phyloP scores from a whole-genome alignment of 2,797 vertebrate genomes.

The Petrocephalus sullivani region DNA sequence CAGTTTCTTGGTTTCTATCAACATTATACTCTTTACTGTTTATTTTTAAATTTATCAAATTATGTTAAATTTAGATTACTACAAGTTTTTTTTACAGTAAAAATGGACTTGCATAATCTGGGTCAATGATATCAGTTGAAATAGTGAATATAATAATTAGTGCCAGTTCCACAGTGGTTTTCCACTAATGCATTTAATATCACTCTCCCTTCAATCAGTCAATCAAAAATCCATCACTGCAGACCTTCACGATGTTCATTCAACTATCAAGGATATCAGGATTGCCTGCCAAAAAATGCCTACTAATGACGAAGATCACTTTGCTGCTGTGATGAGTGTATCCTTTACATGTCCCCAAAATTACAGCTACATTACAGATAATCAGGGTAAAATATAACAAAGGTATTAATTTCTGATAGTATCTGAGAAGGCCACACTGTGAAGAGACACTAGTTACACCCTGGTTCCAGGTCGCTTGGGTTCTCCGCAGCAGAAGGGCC shows the following conservation, averaged over 20 bases:
- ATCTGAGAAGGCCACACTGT: background rate
- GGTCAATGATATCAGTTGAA: background rate
- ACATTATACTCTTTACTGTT: background rate
- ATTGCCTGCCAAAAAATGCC: constrained; percentile 78
- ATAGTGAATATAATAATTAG: background rate
- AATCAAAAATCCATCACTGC: constrained; percentile 82
- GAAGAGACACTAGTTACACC: too few species aligned
- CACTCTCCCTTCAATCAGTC: constrained; percentile 71
- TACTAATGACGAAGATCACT: constrained; percentile 79
- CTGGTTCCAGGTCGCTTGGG: too few species aligned
- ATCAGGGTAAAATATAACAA: background rate
- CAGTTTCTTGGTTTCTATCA: background rate
- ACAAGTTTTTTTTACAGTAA: background rate
- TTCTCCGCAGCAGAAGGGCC: too few species aligned
- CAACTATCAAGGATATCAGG: constrained; percentile 85
- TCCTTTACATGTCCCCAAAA: constrained; percentile 44
- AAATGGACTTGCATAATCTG: background rate
- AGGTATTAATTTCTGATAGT: background rate
- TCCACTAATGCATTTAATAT: background rate
- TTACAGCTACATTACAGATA: background rate
- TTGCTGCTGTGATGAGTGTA: constrained; percentile 86
- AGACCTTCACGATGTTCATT: constrained; percentile 84
- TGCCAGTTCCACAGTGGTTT: background rate
- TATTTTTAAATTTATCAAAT: too few species aligned
- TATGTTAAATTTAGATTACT: background rate